Percentiles rank a stretch among this genome's conserved stretches.
These are phyloP conservation scores for Drosophila obscura DNA, from an alignment of 1,140 invertebrate species.

Conservation along the genomic window DNA sequence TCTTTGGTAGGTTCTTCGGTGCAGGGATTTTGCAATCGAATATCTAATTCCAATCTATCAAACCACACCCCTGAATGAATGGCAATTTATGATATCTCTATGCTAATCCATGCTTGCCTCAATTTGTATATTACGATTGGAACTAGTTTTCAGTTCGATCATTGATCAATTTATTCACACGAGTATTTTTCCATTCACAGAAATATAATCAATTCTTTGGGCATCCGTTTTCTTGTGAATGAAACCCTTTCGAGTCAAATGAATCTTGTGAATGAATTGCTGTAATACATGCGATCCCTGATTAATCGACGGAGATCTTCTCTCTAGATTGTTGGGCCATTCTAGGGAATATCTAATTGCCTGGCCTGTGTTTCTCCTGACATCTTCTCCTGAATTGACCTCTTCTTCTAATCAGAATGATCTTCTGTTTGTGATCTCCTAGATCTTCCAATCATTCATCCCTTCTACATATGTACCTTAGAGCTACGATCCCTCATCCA, in stretches of 20 bases:
- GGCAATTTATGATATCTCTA: conserved; percentile 44
- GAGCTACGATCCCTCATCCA: too few species aligned
- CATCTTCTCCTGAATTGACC: too few species aligned
- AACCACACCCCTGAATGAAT: conserved; percentile 21
- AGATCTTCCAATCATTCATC: background rate
- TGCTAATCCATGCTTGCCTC: conserved; percentile 55
- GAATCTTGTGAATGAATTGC: conserved; percentile 18
- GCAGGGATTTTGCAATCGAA: conserved; percentile 26
- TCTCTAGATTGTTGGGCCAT: too few species aligned
- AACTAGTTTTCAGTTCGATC: conserved; percentile 49
- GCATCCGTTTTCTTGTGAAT: conserved; percentile 28
- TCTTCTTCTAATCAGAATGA: too few species aligned
- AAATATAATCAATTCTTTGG: conserved; percentile 36
- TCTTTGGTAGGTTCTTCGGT: conserved; percentile 1
- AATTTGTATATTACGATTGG: conserved; percentile 24
- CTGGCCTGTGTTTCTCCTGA: too few species aligned
- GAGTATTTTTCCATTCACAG: conserved; percentile 25
- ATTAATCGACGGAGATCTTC: background rate
- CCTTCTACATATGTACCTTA: background rate
- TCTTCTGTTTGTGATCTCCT: too few species aligned
- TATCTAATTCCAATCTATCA: conserved; percentile 31
- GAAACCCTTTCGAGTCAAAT: background rate
- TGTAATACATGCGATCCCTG: background rate
- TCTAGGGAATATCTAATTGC: conserved; percentile 1
- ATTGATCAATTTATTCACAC: conserved; percentile 32